Evolutionary conservation across 2,888 invertebrate genomes (phyloP), one percentile per base, ranked within the genome.

Genomic region (Calephelis perditalis): DNA sequence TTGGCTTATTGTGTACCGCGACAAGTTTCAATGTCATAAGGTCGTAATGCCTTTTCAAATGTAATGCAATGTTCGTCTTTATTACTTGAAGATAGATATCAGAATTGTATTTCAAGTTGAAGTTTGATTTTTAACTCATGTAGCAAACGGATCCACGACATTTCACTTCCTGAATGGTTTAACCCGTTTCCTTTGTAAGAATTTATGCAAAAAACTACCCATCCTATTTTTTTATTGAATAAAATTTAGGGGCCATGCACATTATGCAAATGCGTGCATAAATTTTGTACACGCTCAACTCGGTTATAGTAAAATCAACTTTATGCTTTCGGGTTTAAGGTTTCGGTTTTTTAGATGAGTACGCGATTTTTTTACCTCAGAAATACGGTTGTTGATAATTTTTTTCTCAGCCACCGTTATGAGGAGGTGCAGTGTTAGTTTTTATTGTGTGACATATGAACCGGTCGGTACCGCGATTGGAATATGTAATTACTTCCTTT

Each of bases 161-260:
- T 84, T 85, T 78, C 76, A 87, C 86, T 90, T 90, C 90, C 89
- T 87, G 85, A 84, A 86, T 82, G 80, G 79, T 79, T 86, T 86
- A 90, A 89, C 90, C 90, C 89, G 89, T 89, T 91, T 87, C 89
- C 82, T 89, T 89, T 90, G 89, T 87, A 81, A 79, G 84, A 89
- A 86, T 88, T 87, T 91, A 91, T 91, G 91, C 91, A 91, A 91
- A 91, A 90, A 91, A 87, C 86, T 90, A 91, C 91, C 91, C 91
- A 91, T 91, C 91, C 91, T 91, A 91, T 91, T 91, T 91, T 90
- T 91, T 91, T 86, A 86, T 86, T 90, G 84, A 91, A 90, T 89
- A 85, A 86, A 86, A 85, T 86, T 88, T 88, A 86, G 88, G 91
- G 90, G 85, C 84, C 79, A 88, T 90, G 88, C 90, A 91, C 81